These are phyloP conservation scores for Caenorhabditis panamensis DNA, from an alignment of 2,888 invertebrate species.

Conservation along the genomic window DNA sequence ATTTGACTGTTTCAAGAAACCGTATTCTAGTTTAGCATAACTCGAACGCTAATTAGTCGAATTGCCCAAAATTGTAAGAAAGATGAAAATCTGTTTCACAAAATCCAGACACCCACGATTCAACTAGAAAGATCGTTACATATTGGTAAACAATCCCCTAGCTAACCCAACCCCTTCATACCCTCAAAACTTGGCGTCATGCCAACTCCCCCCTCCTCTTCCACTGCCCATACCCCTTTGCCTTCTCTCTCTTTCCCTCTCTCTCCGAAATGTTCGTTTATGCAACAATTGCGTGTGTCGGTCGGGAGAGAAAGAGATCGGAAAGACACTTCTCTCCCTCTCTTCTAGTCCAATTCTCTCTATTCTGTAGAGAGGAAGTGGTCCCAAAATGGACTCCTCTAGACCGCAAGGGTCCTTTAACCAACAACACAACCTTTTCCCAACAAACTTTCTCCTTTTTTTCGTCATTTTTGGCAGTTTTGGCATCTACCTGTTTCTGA, in stretches of 20 bases:
- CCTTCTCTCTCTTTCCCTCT: constrained; percentile 23
- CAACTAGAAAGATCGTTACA: too few relatives aligned
- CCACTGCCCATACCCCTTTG: neutral
- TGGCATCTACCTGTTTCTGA: constrained; percentile 22
- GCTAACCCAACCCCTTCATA: neutral
- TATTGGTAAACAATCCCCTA: neutral
- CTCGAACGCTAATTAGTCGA: too few relatives aligned
- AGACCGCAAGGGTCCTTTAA: too few relatives aligned
- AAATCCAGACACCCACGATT: too few relatives aligned
- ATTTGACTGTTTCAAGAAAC: too few relatives aligned
- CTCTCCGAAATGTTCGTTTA: constrained; percentile 43
- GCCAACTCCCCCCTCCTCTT: constrained; percentile 11
- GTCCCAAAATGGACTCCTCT: neutral
- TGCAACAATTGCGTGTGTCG: constrained; percentile 50
- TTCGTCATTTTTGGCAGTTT: too few relatives aligned
- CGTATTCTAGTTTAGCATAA: too few relatives aligned
- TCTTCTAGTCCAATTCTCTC: neutral
- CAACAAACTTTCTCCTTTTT: neutral
- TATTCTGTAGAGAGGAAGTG: neutral
- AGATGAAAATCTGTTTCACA: too few relatives aligned
- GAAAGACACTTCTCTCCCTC: neutral
- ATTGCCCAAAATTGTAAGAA: too few relatives aligned
- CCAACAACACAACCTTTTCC: neutral
- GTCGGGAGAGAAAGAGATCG: neutral
- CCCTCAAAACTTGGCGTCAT: constrained; percentile 26